A percentile compares a stretch with the other conserved stretches of the same genome.
Conservation (phyloP, 2,113 vertebrate species). For the Poecile atricapillus region DNA sequence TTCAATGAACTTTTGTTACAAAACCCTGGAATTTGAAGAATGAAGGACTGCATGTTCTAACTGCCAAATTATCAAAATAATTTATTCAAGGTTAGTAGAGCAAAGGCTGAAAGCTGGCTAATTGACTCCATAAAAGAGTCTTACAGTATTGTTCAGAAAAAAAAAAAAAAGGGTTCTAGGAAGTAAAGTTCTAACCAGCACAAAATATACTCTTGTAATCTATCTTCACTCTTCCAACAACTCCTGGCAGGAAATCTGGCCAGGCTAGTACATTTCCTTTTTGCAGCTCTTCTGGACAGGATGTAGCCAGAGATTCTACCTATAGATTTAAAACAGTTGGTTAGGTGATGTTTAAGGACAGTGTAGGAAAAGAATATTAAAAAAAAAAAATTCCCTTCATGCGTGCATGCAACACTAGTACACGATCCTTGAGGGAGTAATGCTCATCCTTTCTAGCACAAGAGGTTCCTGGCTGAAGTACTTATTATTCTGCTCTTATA, state of each 20-base stretch:
- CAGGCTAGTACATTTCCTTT: slow-evolving; percentile 94
- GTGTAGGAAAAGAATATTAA: neutral
- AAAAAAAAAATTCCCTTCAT: neutral
- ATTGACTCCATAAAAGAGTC: neutral
- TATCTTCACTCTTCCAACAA: slow-evolving; percentile 91
- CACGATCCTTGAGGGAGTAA: neutral
- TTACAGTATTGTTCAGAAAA: neutral
- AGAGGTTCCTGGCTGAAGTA: neutral
- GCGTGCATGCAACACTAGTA: neutral
- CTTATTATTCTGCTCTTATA: neutral
- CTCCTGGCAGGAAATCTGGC: slow-evolving; percentile 91
- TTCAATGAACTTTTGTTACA: slow-evolving; percentile 28
- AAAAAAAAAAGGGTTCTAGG: neutral
- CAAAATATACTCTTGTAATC: slow-evolving; percentile 90
- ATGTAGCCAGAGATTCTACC: slow-evolving; percentile 89
- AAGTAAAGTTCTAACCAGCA: slow-evolving; percentile 78
- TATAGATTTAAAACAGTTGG: slow-evolving; percentile 66
- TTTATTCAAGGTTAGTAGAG: neutral
- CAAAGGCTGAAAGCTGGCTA: neutral
- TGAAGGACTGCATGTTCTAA: slow-evolving; percentile 15
- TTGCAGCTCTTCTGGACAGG: slow-evolving; percentile 86
- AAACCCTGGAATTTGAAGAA: slow-evolving; percentile 35
- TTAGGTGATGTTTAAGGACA: slow-evolving; percentile 17
- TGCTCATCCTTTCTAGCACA: neutral
- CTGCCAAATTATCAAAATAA: slow-evolving; percentile 22